Evolutionary conservation across 2,113 vertebrate species (phyloP), one percentile per base, ranked within the genome.

Genomic region (Istiophorus platypterus): DNA sequence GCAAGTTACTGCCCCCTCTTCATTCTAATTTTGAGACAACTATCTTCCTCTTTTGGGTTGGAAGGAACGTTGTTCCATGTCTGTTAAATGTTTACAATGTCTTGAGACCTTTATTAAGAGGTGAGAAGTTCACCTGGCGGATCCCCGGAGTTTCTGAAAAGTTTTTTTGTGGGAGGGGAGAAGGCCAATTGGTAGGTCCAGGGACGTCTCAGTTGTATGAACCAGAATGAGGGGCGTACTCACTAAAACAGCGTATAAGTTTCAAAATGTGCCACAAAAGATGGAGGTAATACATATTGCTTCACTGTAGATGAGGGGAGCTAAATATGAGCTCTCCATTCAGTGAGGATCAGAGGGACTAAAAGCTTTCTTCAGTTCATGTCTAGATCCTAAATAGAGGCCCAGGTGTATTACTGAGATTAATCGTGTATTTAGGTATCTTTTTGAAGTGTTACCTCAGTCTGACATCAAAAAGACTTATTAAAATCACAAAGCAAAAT

Each of bases 401-500:
- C 42, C 26, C 0, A 1, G 54, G 52, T 39, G 41, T 26, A 20
- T 54, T 47, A 11, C 41, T 72, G 14, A 65, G 42, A 73, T 72
- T 62, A 63, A 57, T 72, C n/a, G 26, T 18, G 22, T 72, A 10
- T 62, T 27, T n/a, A 49, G 22, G 47, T 54, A 39, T 68, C n/a
- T 78, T 11, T 13, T 20, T 56, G 12, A 45, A 26, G 59, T 59
- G 18, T 13, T 27, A 17, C 49, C 4, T 34, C n/a, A 14, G 14
- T 54, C 27, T 76, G 34, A 66, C 5, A 54, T 57, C 37, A 59
- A 72, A 58, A 57, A 63, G 45, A 61, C 31, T 71, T 49, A 56
- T 74, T 69, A 58, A 83, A 69, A 39, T 70, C 65, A 72, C 51
- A 82, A 68, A 69, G 24, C 41, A 24, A 66, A 72, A 73, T 62